Evolutionary conservation across 2,888 invertebrate species (phyloP).

Genomic region (Magallana nippona): DNA sequence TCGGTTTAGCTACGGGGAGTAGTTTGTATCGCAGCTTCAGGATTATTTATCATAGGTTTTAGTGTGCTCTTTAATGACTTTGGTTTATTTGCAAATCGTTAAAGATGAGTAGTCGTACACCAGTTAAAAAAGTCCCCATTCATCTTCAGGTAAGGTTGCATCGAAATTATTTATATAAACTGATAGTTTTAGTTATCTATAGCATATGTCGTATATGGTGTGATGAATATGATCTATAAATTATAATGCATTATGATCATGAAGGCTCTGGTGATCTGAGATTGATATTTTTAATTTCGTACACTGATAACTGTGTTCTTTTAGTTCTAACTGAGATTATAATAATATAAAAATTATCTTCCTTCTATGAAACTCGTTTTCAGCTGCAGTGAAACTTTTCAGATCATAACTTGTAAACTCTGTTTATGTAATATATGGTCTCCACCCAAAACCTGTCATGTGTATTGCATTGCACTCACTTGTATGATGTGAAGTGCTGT

Average conservation of each 20-base stretch:
- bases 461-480: background rate
- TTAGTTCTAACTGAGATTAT: background rate
- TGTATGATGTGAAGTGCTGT: background rate
- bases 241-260: slow-evolving; percentile 18
- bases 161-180: background rate
- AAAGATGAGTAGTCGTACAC: slow-evolving; percentile 63
- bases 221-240: background rate
- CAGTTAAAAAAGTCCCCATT: slow-evolving; percentile 95
- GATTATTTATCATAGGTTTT: slow-evolving; percentile 12
- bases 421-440: background rate
- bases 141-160: slow-evolving; percentile 82
- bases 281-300: too few species aligned
- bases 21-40: slow-evolving; percentile 1
- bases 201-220: background rate
- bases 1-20: background rate
- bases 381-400: too few species aligned
- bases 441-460: slow-evolving; percentile 12
- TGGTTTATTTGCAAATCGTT: background rate
- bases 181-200: background rate
- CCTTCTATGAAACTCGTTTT: too few species aligned
- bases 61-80: slow-evolving; percentile 4
- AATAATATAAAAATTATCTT: too few species aligned
- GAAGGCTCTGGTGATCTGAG: background rate
- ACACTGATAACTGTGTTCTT: too few species aligned
- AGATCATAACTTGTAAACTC: background rate